A percentile compares a stretch with the other conserved stretches of the same genome.
Evolutionary conservation across 2,113 vertebrate species (phyloP).

Genomic region (Bettongia penicillata): DNA sequence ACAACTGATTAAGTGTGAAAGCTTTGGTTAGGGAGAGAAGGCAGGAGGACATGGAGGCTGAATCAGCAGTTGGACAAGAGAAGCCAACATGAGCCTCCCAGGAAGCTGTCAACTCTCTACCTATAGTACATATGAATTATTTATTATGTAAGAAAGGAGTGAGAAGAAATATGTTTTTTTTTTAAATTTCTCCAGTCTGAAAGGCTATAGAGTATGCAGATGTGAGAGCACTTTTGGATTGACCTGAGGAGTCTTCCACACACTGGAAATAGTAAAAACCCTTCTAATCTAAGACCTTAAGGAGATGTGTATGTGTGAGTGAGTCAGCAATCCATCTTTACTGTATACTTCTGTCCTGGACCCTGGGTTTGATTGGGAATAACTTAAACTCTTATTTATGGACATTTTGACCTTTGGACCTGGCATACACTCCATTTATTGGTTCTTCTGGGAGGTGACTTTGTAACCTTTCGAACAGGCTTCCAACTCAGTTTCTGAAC

Average conservation of each 20-base stretch:
- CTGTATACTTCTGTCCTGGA: background rate
- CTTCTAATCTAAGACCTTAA: background rate
- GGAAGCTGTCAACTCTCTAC: background rate
- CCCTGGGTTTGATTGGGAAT: background rate
- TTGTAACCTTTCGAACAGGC: background rate
- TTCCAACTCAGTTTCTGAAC: background rate
- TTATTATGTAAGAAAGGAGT: no score
- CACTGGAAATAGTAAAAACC: constrained; percentile 10
- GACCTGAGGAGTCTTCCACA: background rate
- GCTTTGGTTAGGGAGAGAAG: background rate
- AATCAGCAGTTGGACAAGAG: background rate
- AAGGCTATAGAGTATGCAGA: background rate
- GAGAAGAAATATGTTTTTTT: background rate
- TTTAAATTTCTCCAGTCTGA: background rate
- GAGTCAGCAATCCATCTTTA: background rate
- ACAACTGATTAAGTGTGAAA: background rate
- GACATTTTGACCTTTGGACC: background rate
- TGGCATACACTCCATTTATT: background rate
- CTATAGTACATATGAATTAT: no score
- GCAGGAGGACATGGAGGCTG: background rate
- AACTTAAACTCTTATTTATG: background rate
- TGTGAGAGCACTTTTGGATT: constrained; percentile 12
- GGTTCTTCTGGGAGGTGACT: background rate
- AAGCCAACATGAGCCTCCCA: background rate
- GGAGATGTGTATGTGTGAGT: accelerated